Conservation (phyloP, 1,140 invertebrate species). For the Brachionus paranguensis region DNA sequence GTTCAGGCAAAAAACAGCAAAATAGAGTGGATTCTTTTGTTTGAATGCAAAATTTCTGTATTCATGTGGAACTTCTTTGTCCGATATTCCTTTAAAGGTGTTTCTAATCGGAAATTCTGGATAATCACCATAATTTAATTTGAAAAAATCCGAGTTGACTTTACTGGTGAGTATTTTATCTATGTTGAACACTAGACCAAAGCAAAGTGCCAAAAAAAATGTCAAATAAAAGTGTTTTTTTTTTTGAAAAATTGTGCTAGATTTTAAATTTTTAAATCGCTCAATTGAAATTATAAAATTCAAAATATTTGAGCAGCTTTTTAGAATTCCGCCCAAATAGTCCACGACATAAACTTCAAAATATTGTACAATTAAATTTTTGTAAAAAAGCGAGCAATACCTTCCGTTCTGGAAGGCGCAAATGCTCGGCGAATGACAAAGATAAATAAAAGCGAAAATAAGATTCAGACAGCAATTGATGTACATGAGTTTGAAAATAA, state of each 20-base stretch:
- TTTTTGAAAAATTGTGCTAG: neutral
- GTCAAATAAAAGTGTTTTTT: neutral
- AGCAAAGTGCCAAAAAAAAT: neutral
- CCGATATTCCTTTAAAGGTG: neutral
- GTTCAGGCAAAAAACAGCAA: neutral
- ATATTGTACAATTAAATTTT: neutral
- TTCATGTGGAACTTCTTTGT: neutral
- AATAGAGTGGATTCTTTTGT: neutral
- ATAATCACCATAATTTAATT: neutral
- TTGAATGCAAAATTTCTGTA: neutral
- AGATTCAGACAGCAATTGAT: neutral
- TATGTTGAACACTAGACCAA: neutral
- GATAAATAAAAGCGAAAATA: neutral
- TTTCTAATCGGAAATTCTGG: neutral
- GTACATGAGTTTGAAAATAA: neutral
- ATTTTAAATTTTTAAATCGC: neutral
- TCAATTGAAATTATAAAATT: neutral
- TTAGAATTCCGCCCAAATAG: neutral
- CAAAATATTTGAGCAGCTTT: neutral
- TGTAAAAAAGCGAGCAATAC: neutral
- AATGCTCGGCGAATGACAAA: neutral
- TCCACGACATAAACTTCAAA: neutral
- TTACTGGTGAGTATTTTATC: neutral
- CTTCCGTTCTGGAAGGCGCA: neutral
- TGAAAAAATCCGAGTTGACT: neutral